Evolutionary conservation across 1,140 invertebrate genomes (phyloP).

Genomic region (Glomeris maerens): DNA sequence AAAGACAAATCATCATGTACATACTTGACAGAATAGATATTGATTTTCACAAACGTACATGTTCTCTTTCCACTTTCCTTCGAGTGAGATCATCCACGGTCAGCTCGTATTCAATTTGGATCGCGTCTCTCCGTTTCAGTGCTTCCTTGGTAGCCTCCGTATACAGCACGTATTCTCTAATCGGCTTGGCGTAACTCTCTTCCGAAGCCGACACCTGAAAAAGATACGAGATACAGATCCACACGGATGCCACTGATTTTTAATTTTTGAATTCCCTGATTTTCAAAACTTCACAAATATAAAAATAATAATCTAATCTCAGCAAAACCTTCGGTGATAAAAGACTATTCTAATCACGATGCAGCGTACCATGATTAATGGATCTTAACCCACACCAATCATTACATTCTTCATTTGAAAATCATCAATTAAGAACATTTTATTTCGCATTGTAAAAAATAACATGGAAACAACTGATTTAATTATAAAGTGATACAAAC

Average conservation of each 20-base stretch:
- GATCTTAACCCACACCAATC: no score
- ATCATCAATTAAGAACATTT: no score
- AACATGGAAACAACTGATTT: no score
- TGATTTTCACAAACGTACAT: constrained; percentile 31
- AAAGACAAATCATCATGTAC: background rate
- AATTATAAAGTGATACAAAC: no score
- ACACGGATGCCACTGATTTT: no score
- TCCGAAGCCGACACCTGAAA: constrained; percentile 14
- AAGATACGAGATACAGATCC: constrained; percentile 9
- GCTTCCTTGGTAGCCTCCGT: constrained; percentile 52
- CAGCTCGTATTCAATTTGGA: constrained; percentile 51
- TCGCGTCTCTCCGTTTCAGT: constrained; percentile 46
- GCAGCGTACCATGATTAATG: no score
- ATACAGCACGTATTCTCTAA: constrained; percentile 54
- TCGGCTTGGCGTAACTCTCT: constrained; percentile 30
- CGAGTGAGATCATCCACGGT: constrained; percentile 48
- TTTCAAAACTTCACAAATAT: background rate
- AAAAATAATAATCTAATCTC: no score
- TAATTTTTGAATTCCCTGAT: background rate
- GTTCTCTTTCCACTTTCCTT: constrained; percentile 46
- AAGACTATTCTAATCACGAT: no score
- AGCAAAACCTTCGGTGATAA: no score
- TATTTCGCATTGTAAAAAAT: no score
- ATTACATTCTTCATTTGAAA: no score
- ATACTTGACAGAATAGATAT: constrained; percentile 17